phyloP scores from a whole-genome alignment of 2,888 invertebrate species.

The Lasioglossum villosulum region DNA sequence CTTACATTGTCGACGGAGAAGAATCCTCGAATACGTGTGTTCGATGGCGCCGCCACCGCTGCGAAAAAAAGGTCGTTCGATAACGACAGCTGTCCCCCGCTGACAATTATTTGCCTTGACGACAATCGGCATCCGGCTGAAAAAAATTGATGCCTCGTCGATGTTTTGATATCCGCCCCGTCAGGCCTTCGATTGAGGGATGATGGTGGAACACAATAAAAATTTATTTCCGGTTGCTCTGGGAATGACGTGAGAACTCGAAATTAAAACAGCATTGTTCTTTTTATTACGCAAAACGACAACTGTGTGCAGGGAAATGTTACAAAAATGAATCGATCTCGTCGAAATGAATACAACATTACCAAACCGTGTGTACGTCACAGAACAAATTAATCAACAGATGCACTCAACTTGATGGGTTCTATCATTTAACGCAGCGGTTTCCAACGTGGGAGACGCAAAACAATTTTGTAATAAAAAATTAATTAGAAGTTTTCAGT shows the following conservation, averaged over 20 bases:
- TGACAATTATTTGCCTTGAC: conserved; percentile 46
- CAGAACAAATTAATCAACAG: background rate
- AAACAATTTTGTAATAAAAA: too few species aligned
- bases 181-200: conserved; percentile 14
- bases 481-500: too few species aligned
- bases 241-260: background rate
- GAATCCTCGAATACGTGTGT: background rate
- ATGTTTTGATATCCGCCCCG: conserved; percentile 34
- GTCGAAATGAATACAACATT: background rate
- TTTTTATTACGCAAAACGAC: background rate
- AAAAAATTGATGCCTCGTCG: conserved; percentile 40
- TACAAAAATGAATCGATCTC: background rate
- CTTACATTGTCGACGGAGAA: background rate
- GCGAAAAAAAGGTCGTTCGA: conserved; percentile 45
- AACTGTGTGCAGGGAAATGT: background rate
- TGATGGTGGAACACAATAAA: background rate
- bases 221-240: conserved; percentile 26
- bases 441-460: too few species aligned
- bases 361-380: background rate
- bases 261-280: background rate
- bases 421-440: background rate
- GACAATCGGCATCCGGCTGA: conserved; percentile 29
- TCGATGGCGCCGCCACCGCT: background rate
- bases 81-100: conserved; percentile 36
- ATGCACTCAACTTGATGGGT: background rate